Conservation (phyloP, 2,888 invertebrate species). For the Agrochola litura region DNA sequence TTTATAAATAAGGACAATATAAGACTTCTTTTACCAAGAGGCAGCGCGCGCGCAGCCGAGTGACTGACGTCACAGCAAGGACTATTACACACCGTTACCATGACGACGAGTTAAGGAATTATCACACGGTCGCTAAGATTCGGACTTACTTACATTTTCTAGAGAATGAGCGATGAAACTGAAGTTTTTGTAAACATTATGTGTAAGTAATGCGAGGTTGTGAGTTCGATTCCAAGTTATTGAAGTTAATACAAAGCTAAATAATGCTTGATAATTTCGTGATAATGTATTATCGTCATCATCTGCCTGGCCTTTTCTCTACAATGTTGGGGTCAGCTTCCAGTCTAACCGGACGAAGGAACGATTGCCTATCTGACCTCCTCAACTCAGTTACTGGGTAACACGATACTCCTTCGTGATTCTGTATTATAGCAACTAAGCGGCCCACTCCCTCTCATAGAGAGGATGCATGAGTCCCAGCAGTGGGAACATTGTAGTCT, state of each 20-base stretch:
- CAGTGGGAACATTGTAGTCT: neutral
- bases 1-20: conserved; percentile 62
- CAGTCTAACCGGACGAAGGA: conserved; percentile 5
- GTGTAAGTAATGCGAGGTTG: conserved; percentile 29
- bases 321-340: neutral
- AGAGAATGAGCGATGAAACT: neutral
- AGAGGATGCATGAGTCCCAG: neutral
- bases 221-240: conserved; percentile 42
- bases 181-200: conserved; percentile 10
- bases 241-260: conserved; percentile 21
- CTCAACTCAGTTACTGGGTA: neutral
- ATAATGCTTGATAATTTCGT: conserved; percentile 11
- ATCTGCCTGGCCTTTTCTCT: neutral
- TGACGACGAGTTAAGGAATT: conserved; percentile 40
- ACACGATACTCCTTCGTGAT: neutral
- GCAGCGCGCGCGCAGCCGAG: conserved; percentile 49
- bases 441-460: neutral
- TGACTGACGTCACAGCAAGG: conserved; percentile 54
- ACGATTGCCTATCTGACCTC: neutral
- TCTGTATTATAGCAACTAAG: neutral
- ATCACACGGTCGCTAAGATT: conserved; percentile 37
- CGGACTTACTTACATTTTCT: conserved; percentile 25
- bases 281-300: neutral
- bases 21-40: conserved; percentile 64
- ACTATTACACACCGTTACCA: conserved; percentile 54